Percentiles rank a stretch among this genome's conserved stretches.
phyloP scores from a whole-genome alignment of 2,797 vertebrate species.

The Numenius phaeopus region DNA sequence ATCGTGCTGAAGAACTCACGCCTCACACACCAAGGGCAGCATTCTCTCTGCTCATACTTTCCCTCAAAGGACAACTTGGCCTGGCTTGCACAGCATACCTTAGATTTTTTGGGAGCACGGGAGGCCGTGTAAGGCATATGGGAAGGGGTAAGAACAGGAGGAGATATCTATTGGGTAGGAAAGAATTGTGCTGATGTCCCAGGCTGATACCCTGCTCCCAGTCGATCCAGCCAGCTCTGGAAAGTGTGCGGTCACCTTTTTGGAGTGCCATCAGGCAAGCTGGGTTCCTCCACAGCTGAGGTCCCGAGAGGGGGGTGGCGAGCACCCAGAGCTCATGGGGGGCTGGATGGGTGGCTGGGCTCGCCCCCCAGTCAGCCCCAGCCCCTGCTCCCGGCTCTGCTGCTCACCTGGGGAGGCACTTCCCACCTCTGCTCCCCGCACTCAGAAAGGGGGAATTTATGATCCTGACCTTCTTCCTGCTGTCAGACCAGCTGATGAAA shows the following conservation, averaged over 20 bases:
- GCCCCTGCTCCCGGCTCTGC: neutral
- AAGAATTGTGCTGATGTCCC: neutral
- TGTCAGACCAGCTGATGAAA: slow-evolving; percentile 59
- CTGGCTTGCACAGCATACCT: neutral
- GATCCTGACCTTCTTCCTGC: slow-evolving; percentile 52
- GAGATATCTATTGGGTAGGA: neutral
- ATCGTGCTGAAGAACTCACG: neutral
- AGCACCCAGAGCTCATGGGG: neutral
- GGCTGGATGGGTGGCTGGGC: neutral
- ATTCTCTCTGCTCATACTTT: neutral
- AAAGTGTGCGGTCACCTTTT: neutral
- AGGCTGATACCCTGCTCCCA: neutral
- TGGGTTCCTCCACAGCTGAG: neutral
- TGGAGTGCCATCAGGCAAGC: neutral
- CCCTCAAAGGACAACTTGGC: neutral
- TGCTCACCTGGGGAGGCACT: neutral
- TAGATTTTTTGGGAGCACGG: neutral
- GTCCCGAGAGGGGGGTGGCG: accelerated
- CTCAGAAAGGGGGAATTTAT: slow-evolving; percentile 25
- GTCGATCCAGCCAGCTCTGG: neutral
- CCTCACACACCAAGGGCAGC: accelerated
- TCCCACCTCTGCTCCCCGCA: neutral
- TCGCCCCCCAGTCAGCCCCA: accelerated
- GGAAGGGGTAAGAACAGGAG: neutral
- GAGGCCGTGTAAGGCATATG: neutral